Evolutionary conservation across 64 coral and sea anemone species (phyloP).

Genomic region (Exaiptasia diaphana): DNA sequence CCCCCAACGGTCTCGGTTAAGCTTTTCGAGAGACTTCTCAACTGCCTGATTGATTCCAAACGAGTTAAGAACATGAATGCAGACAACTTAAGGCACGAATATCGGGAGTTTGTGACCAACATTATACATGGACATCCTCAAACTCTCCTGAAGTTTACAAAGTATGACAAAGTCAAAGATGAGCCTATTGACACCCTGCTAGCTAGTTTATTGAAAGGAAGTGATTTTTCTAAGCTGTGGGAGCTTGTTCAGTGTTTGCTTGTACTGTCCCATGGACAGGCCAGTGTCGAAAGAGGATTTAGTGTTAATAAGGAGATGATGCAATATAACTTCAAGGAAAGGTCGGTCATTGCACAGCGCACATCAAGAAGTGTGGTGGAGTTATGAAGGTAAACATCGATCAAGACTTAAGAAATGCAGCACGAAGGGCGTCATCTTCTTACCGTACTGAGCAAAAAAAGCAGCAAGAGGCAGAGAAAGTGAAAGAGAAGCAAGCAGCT

Average conservation of each 20-base stretch:
- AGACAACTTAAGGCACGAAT: constrained; percentile 36
- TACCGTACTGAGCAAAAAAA: constrained; percentile 35
- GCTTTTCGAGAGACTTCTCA: constrained; percentile 62
- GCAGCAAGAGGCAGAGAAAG: constrained; percentile 18
- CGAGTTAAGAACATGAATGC: constrained; percentile 37
- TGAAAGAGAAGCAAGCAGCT: neutral
- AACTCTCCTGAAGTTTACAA: constrained; percentile 18
- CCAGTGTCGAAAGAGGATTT: constrained; percentile 55
- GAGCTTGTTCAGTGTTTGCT: constrained; percentile 45
- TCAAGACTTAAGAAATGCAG: constrained; percentile 68
- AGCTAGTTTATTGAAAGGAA: constrained; percentile 40
- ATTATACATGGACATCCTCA: constrained; percentile 15
- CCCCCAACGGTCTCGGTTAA: constrained; percentile 20
- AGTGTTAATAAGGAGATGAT: constrained; percentile 60
- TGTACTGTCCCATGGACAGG: constrained; percentile 60
- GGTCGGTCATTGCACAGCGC: constrained; percentile 35
- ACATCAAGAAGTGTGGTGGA: constrained; percentile 30
- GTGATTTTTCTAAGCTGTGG: constrained; percentile 32
- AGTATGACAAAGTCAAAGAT: constrained; percentile 10
- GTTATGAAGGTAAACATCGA: constrained; percentile 60
- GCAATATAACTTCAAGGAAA: constrained; percentile 62
- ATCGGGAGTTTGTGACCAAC: constrained; percentile 40
- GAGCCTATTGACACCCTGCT: constrained; percentile 35
- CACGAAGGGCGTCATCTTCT: constrained; percentile 45
- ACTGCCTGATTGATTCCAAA: constrained; percentile 48